Base-by-base conservation (phyloP, 1,140 invertebrate genomes). In the Harlomillsia oculata region DNA sequence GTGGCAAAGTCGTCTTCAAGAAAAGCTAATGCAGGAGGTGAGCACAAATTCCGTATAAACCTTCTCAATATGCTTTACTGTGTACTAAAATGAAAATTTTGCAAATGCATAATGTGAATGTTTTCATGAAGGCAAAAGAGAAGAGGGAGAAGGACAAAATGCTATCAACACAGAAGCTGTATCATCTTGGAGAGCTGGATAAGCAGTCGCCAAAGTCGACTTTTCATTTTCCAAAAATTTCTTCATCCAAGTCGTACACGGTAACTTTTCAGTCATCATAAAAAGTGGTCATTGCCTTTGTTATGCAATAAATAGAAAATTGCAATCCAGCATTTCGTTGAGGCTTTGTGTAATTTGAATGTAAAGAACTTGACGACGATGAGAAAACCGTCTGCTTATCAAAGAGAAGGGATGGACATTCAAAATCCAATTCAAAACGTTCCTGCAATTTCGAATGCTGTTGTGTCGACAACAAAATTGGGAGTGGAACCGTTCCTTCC, bases 1-100 rank as follows among this genome's bases (percentile, higher is more conserved):
- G 32, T 50, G 48, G 48, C 30, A 50, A n/a, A 36, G 48, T n/a
- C 30, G 34, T 23, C 23, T 50, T 3, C 48, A 50, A 30, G 48
- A 50, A 37, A 50, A 50, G 39, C 20, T 50, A 36, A n/a, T 50
- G 2, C 16, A 50, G 39, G 34, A 50, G 34, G 48, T 36, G 39
- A 34, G 30, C 14, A 14, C 30, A 34, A 34, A 8, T 6, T 34
- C 14, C 14, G 6, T 8, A 34, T 34, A 21, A 25, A 36, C 20
- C 16, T 50, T 36, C 18, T 21, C 20, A 34, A 16, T 21, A 4
- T 49, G 18, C 13, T 32, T 37, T 25, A 34, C 20, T 11, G 5
- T 32, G 28, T 26, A 5, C 21, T 16, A 13, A 40, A 5, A 40
- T 40, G 39, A n/a, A n/a, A n/a, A n/a, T n/a, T n/a, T n/a, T n/a